Evolutionary conservation across 2,888 invertebrate species (phyloP).

Genomic region (Macrosoma leucophasiata): DNA sequence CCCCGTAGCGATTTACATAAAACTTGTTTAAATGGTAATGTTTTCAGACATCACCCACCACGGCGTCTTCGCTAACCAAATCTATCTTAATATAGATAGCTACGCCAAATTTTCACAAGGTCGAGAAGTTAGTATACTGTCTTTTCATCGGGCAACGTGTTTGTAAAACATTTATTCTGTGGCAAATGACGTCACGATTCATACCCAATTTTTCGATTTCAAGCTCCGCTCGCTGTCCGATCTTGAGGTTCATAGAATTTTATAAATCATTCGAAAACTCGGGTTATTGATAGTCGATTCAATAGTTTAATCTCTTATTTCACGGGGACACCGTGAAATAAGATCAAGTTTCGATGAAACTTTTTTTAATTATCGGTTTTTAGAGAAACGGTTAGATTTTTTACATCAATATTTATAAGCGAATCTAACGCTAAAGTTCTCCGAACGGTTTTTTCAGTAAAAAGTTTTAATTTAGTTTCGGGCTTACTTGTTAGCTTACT

Average conservation of each 20-base stretch:
- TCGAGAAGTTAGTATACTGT: constrained; percentile 19
- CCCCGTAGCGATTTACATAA: constrained; percentile 67
- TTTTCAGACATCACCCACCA: constrained; percentile 68
- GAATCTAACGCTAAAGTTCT: too few relatives aligned
- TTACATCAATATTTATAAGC: too few relatives aligned
- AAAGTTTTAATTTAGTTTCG: too few relatives aligned
- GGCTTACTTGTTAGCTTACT: too few relatives aligned
- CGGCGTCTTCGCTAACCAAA: constrained; percentile 47
- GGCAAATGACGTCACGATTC: constrained; percentile 33
- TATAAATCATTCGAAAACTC: constrained; percentile 19
- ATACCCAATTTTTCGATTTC: constrained; percentile 41
- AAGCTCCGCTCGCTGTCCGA: constrained; percentile 36
- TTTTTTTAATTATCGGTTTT: too few relatives aligned
- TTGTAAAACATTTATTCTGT: constrained; percentile 26
- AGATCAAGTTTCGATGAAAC: too few relatives aligned
- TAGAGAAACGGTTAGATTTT: too few relatives aligned
- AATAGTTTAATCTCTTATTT: too few relatives aligned
- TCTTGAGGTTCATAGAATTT: constrained; percentile 16
- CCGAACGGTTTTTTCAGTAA: too few relatives aligned
- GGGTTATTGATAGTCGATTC: too few relatives aligned
- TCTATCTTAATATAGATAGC: constrained; percentile 41
- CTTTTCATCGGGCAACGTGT: constrained; percentile 1
- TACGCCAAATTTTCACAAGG: constrained; percentile 16
- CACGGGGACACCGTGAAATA: too few relatives aligned
- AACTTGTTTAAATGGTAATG: constrained; percentile 76